Evolutionary conservation across 2,797 vertebrate genomes (phyloP), one percentile per base, ranked within the genome.

Genomic region (Rhinella marina): DNA sequence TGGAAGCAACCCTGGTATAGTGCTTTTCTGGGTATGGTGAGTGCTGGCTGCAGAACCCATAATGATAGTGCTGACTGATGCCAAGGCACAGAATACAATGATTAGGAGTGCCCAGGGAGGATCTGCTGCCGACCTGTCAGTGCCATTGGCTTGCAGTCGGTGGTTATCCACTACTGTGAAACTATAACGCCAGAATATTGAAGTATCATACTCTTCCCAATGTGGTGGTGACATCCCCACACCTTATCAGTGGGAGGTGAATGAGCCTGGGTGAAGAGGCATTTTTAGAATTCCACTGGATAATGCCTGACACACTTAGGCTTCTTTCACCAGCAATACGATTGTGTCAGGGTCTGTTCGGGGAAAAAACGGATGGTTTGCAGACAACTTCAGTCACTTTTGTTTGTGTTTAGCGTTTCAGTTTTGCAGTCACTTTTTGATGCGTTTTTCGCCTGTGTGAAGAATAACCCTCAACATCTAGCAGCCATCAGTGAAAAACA

Each of bases 251-350:
- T 12, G 32, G 32, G 48, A 19, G 72, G 72, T 52, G 16, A 72
- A 32, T 41, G 29, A 19, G 23, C 29, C 9, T 3, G 50, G 75
- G 75, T 54, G 16, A 77, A 25, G 75, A 52, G 50, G n/a, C 75
- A 77, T 77, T 77, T 52, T 77, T 77, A 54, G 75, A 77, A 77
- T 77, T 77, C 75, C 75, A 14, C 48, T 54, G 13, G n/a, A 54
- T 54, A 54, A 54, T 7, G n/a, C 72, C 72, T 5, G 75, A n/a
- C 48, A 11, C 32, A 50, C 50, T 76, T 76, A 41, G 41, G 41
- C 41, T 6, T 41, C 41, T 7, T 41, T 41, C 41, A 41, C 41
- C 41, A 6, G 41, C 41, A 6, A 41, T 41, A 41, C 5, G 41
- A 41, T 41, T 3, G 3, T 41, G 41, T 41, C 41, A 41, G 41